Conservation (phyloP, 1,140 invertebrate genomes). For the Pollicipes pollicipes region DNA sequence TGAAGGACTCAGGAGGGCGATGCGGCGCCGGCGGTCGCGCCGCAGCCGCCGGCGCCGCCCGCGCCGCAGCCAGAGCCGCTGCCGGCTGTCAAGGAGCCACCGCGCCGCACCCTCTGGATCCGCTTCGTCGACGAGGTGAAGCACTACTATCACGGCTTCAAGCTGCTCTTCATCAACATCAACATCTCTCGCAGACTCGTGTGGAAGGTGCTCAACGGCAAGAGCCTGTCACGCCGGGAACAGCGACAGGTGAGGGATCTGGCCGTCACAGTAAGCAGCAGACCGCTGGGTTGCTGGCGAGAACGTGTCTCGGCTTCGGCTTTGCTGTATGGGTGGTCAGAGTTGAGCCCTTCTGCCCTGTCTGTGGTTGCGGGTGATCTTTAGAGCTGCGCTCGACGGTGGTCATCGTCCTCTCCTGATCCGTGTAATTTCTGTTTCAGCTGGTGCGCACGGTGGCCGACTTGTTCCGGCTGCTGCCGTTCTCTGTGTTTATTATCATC, state of each 20-base stretch:
- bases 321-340: not conserved
- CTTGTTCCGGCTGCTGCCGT: slow-evolving; percentile 88
- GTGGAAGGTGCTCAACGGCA: slow-evolving; percentile 65
- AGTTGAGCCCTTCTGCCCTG: not conserved
- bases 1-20: slow-evolving; percentile 11
- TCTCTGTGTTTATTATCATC: slow-evolving; percentile 92
- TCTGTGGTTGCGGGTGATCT: not conserved
- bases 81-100: slow-evolving; percentile 21
- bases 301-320: not conserved
- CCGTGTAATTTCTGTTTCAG: slow-evolving; percentile 24
- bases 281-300: not conserved
- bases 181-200: slow-evolving; percentile 63
- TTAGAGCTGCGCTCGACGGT: not conserved
- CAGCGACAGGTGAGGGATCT: slow-evolving; percentile 48
- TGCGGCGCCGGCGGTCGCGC: too few species aligned
- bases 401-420: not conserved
- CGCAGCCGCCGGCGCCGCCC: slow-evolving; percentile 19
- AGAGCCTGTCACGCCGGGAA: slow-evolving; percentile 71
- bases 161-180: slow-evolving; percentile 78
- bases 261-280: slow-evolving; percentile 9
- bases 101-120: slow-evolving; percentile 48
- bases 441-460: slow-evolving; percentile 87
- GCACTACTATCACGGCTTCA: slow-evolving; percentile 97
- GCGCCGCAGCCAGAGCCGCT: slow-evolving; percentile 11
- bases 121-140: slow-evolving; percentile 62